Evolutionary conservation across 2,113 vertebrate genomes (phyloP), one percentile per base, ranked within the genome.

Genomic region (Irena cyanogastra): DNA sequence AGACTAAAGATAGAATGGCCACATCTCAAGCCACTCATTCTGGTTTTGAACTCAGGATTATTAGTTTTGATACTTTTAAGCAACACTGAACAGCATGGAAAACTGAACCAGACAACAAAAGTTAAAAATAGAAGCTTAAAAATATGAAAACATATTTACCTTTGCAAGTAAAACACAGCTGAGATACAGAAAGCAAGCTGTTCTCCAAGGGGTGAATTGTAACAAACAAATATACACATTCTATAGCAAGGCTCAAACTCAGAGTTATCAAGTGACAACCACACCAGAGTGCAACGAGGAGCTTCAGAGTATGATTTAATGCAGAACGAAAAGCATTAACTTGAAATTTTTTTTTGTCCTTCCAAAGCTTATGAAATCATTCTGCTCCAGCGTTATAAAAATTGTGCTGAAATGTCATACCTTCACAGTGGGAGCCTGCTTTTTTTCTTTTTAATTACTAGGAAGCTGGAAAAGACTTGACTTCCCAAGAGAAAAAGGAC

Each of bases 361-460:
- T 69, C 61, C 64, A 68, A 75, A 78, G 30, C 77, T 78, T 83
- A 63, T 33, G 23, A 95, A 89, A 81, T 45, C 7, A 50, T 77
- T 88, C 64, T 27, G 9, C 60, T 87, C n/a, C 63, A 79, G 57
- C 27, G 60, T 80, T 85, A 66, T 28, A 89, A 89, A 93, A 83
- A 81, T 26, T 66, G 60, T 92, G 64, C 64, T 90, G 61, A 49
- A 64, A 65, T 89, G 61, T 59, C 33, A 71, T 82, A 85, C 42
- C 53, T 89, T 82, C 70, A 76, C 81, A 82, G 70, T 33, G 13
- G 68, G 83, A 82, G 61, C 8, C 83, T n/a, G 16, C 1, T 63
- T 65, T 74, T 77, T 71, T 87, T 8, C 44, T 49, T 95, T 93
- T 91, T 95, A 93, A 95, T 95, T 94, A 91, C 81, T 87, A 79